phyloP scores from a whole-genome alignment of 2,888 invertebrate genomes.

The Bombylius discolor region DNA sequence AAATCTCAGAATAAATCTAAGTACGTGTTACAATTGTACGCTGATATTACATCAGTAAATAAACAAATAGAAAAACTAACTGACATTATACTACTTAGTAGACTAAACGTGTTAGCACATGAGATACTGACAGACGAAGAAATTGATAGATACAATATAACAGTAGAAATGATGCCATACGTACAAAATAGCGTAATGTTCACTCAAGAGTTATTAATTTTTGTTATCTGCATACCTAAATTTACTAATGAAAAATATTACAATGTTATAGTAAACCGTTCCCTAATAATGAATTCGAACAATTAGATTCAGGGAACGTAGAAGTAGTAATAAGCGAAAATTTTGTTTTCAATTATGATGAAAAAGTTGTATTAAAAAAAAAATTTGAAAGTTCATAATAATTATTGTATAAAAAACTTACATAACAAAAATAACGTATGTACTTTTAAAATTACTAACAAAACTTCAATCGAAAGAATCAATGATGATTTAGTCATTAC shows the following conservation, averaged over 20 bases:
- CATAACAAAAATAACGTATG: background rate
- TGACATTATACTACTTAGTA: background rate
- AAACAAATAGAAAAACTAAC: constrained; percentile 3
- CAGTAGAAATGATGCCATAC: background rate
- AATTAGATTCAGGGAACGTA: background rate
- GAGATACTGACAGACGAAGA: constrained; percentile 1
- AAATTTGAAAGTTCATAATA: background rate
- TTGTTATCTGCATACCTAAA: background rate
- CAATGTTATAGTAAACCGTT: background rate
- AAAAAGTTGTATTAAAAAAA: background rate
- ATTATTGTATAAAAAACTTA: constrained; percentile 1
- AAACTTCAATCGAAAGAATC: background rate
- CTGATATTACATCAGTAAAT: background rate
- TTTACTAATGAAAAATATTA: background rate
- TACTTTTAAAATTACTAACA: background rate
- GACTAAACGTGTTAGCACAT: constrained; percentile 1
- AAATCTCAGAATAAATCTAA: background rate
- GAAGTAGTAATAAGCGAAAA: background rate
- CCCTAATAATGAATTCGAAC: constrained; percentile 1
- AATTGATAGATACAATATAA: constrained; percentile 3
- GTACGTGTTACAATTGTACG: background rate
- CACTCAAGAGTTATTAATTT: background rate
- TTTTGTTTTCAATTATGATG: background rate
- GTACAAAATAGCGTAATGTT: background rate
- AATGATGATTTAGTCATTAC: background rate